phyloP scores from a whole-genome alignment of 2,888 invertebrate species.

The Halocaridina rubra region DNA sequence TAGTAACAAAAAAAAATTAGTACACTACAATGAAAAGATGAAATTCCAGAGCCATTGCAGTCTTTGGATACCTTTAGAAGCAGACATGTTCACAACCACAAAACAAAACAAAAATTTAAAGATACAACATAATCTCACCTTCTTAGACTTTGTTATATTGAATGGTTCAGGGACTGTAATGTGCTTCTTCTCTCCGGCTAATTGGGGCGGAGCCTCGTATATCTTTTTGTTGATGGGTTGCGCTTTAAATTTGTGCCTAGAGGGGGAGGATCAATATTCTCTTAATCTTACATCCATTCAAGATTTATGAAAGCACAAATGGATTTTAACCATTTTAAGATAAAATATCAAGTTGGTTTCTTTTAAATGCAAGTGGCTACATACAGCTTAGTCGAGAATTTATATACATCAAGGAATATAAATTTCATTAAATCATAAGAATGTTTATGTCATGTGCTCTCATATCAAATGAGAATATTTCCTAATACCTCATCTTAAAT shows the following conservation, averaged over 20 bases:
- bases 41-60: neutral
- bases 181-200: slow-evolving; percentile 72
- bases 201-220: slow-evolving; percentile 71
- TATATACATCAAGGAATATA: too few relatives aligned
- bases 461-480: neutral
- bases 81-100: neutral
- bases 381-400: too few relatives aligned
- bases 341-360: too few relatives aligned
- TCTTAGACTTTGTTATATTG: slow-evolving; percentile 74
- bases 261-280: too few relatives aligned
- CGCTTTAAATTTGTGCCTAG: slow-evolving; percentile 76
- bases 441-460: too few relatives aligned
- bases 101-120: neutral
- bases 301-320: too few relatives aligned
- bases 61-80: neutral
- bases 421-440: too few relatives aligned
- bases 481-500: neutral
- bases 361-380: too few relatives aligned
- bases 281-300: too few relatives aligned
- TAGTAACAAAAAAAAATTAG: too few relatives aligned
- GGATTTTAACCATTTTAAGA: too few relatives aligned
- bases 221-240: slow-evolving; percentile 76
- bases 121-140: slow-evolving; percentile 74
- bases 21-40: too few relatives aligned
- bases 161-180: slow-evolving; percentile 76